A percentile compares a stretch with the other conserved stretches of the same genome.
These are phyloP conservation scores for Trematomus bernacchii DNA, from an alignment of 2,797 vertebrate species.

Conservation along the genomic window DNA sequence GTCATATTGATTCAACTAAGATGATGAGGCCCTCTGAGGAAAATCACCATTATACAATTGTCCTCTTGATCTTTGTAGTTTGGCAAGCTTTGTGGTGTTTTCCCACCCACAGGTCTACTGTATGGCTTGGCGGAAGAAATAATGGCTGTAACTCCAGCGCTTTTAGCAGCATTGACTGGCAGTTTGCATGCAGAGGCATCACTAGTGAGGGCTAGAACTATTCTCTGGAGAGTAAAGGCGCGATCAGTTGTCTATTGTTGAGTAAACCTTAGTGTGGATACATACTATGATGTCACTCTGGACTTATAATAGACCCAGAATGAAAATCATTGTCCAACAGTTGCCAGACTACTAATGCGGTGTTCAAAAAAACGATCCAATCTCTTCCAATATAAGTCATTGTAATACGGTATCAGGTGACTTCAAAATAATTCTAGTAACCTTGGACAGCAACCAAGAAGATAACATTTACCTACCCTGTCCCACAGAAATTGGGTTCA, in stretches of 20 bases:
- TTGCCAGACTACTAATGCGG: neutral
- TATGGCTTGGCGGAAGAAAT: conserved; percentile 51
- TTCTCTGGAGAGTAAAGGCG: conserved; percentile 14
- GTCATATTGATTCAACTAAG: conserved; percentile 13
- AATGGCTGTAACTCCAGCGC: conserved; percentile 48
- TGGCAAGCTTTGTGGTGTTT: conserved; percentile 28
- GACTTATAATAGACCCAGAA: neutral
- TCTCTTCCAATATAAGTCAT: neutral
- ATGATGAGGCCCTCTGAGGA: conserved; percentile 19
- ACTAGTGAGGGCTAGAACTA: conserved; percentile 8
- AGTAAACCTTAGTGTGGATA: neutral
- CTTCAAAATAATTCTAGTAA: neutral
- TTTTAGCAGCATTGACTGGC: conserved; percentile 58
- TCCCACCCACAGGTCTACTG: conserved; percentile 27
- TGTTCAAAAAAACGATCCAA: neutral
- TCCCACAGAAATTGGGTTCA: neutral
- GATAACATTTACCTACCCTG: neutral
- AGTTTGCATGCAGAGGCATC: conserved; percentile 47
- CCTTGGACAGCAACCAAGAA: neutral
- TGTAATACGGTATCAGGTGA: neutral
- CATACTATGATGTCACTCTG: neutral
- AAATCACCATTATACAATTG: conserved; percentile 14
- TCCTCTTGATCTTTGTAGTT: conserved; percentile 15
- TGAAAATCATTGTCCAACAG: neutral
- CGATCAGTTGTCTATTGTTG: neutral